Base-by-base conservation (phyloP, 2,113 vertebrate genomes). In the Vanacampus margaritifer region DNA sequence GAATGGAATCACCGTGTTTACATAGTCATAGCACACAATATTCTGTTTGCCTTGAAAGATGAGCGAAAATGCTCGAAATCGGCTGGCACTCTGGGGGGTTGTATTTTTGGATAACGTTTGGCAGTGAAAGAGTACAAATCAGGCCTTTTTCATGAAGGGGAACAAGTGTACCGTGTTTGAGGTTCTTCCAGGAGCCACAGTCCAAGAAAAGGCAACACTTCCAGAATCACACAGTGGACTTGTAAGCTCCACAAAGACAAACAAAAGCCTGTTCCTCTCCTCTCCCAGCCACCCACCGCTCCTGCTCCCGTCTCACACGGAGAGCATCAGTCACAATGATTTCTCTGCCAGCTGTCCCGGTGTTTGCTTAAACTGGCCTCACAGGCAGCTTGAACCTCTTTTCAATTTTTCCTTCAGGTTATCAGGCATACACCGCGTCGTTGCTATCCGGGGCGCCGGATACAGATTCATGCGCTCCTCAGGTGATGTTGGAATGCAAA, bases 271-370 rank as follows among this genome's bases (percentile, higher is more conserved):
- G 80, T 74, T 86, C 77, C 54, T 79, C 68, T 78, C 43, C n/a
- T n/a, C 28, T 32, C 75, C 83, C 83, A 83, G 79, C 83, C 84
- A 79, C 83, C 87, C 85, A 87, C 84, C 71, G 83, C 71, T n/a
- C 74, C 54, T 72, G 84, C 81, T 83, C 79, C 84, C 76, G 83
- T 83, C 86, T 90, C 87, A 84, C 84, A 90, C 81, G 72, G 85
- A 86, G 84, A 73, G 80, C 85, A 86, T 90, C 86, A 87, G 84
- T 89, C 87, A 87, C 84, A 79, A 88, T 82, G 84, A 87, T 88
- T 90, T 82, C 86, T 87, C 86, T 80, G 88, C 84, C 79, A 83
- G 83, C 85, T 83, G 85, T 86, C 84, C 78, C 67, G 74, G 80
- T 81, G 85, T 85, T 84, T 88, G 84, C 83, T 78, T 82, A 77